Evolutionary conservation across 2,888 invertebrate species (phyloP).

Genomic region (Drosophila monieri): DNA sequence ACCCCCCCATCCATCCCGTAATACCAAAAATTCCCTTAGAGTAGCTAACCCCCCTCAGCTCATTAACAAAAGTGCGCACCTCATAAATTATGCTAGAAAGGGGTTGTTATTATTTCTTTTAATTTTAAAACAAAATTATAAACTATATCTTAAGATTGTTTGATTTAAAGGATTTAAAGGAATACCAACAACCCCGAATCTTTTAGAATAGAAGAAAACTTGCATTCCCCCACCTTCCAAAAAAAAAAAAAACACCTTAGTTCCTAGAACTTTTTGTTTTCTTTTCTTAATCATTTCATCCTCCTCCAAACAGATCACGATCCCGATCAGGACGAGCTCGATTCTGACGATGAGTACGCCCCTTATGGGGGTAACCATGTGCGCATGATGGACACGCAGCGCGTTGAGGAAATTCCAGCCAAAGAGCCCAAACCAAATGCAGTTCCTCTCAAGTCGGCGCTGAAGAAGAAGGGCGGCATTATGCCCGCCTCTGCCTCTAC

Average conservation of each 20-base stretch:
- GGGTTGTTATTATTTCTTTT: slow-evolving; percentile 8
- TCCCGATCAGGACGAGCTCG: slow-evolving; percentile 88
- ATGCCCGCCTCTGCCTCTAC: slow-evolving; percentile 73
- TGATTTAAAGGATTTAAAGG: background rate
- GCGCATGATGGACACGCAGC: slow-evolving; percentile 88
- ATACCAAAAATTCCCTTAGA: slow-evolving; percentile 3
- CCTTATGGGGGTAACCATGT: slow-evolving; percentile 86
- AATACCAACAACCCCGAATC: slow-evolving; percentile 2
- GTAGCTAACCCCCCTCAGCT: slow-evolving; percentile 52
- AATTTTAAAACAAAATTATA: background rate
- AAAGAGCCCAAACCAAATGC: slow-evolving; percentile 96
- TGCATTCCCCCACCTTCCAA: background rate
- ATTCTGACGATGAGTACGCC: slow-evolving; percentile 87
- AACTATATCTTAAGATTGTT: background rate
- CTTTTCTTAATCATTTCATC: background rate
- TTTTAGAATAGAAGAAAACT: background rate
- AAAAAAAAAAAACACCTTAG: too few species aligned
- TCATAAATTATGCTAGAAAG: slow-evolving; percentile 69
- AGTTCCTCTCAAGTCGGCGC: slow-evolving; percentile 95
- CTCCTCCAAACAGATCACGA: slow-evolving; percentile 79
- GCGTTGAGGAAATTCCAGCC: slow-evolving; percentile 96
- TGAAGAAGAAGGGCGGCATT: slow-evolving; percentile 90
- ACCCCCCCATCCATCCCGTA: slow-evolving; percentile 7
- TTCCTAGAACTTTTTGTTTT: background rate
- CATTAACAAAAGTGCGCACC: slow-evolving; percentile 68